Conservation (phyloP, 2,113 vertebrate genomes). For the Oncorhynchus nerka region DNA sequence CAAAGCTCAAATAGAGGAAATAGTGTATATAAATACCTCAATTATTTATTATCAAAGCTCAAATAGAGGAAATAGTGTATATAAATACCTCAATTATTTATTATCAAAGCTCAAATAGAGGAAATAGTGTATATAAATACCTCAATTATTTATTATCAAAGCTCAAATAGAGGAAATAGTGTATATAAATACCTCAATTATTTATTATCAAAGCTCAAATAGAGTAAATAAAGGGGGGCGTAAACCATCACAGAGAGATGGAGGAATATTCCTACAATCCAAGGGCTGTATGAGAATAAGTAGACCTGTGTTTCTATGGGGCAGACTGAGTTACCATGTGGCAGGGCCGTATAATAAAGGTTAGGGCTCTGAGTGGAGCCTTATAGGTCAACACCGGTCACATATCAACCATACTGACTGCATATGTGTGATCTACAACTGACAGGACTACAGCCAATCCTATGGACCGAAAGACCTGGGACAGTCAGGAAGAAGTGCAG, state of each 20-base stretch:
- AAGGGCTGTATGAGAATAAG: not conserved
- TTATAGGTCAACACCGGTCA: conserved; percentile 20
- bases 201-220: no score
- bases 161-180: no score
- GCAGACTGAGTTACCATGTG: conserved; percentile 1
- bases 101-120: no score
- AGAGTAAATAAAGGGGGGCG: no score
- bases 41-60: not conserved
- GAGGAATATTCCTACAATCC: not conserved
- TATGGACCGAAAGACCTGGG: conserved; percentile 11
- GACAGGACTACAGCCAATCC: conserved; percentile 24
- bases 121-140: no score
- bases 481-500: conserved; percentile 7
- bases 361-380: conserved; percentile 19
- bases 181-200: no score
- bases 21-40: not conserved
- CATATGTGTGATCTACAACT: conserved; percentile 26
- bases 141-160: no score
- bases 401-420: conserved; percentile 16
- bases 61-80: not conserved
- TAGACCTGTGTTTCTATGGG: not conserved
- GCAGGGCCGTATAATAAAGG: conserved; percentile 18
- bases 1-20: not conserved
- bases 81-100: no score
- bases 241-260: not conserved